These are phyloP conservation scores for Sebastes elongatus DNA, from an alignment of 2,797 vertebrate species.

Conservation along the genomic window DNA sequence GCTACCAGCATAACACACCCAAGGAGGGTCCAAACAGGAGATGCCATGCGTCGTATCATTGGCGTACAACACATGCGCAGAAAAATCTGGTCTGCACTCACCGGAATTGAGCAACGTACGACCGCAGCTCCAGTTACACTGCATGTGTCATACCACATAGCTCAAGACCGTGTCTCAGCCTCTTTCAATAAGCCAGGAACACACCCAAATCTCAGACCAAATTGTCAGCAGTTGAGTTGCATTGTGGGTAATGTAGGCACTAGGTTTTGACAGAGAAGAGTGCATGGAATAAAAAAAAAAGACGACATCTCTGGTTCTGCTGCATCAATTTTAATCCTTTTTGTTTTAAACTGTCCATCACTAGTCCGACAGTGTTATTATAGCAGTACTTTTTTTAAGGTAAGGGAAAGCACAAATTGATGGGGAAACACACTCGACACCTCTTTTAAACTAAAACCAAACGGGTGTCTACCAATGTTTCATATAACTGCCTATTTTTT, in stretches of 20 bases:
- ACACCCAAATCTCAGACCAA: background rate
- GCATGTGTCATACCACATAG: fast-evolving
- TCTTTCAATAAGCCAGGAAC: fast-evolving
- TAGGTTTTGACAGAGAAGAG: no score
- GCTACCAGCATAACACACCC: background rate
- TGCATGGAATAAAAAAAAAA: no score
- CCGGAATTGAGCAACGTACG: no score
- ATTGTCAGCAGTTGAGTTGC: background rate
- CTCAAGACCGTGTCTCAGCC: no score
- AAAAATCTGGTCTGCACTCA: no score
- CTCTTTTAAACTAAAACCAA: background rate
- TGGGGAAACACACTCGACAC: background rate
- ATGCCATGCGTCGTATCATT: no score
- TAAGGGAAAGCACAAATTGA: background rate
- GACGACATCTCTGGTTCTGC: background rate
- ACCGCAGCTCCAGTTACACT: no score
- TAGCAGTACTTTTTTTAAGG: background rate
- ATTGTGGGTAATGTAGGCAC: no score
- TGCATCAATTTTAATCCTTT: background rate
- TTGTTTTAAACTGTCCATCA: background rate
- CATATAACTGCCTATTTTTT: background rate
- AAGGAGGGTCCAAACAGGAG: no score
- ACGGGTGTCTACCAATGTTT: background rate
- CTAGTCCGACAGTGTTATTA: background rate
- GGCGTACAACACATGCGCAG: no score